phyloP scores from a whole-genome alignment of 2,113 vertebrate species.

The Sorex fumeus region DNA sequence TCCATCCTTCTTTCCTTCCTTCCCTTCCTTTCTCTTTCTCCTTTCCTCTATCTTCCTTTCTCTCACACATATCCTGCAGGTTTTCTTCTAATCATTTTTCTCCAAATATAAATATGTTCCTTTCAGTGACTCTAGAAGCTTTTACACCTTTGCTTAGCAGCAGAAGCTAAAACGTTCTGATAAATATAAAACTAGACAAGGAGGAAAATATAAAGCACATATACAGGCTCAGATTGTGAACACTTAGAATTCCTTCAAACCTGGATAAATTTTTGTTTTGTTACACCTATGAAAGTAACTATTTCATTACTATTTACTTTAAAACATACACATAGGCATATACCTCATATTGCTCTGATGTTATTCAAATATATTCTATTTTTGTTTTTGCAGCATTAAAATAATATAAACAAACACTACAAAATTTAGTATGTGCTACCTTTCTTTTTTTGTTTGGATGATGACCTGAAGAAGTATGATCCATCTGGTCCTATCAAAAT shows the following conservation, averaged over 20 bases:
- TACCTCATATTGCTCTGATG: not conserved
- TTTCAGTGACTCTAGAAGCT: not conserved
- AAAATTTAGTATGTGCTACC: constrained; percentile 88
- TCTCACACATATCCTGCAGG: not conserved
- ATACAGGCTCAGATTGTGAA: not conserved
- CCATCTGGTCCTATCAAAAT: constrained; percentile 93
- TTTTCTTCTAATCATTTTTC: constrained; percentile 27
- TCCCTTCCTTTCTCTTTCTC: not conserved
- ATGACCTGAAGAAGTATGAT: constrained; percentile 95
- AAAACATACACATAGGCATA: constrained; percentile 18
- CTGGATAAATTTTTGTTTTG: not conserved
- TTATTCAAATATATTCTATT: constrained; percentile 65
- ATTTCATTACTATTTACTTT: constrained; percentile 15
- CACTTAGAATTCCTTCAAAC: not conserved
- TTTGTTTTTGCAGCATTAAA: constrained; percentile 87
- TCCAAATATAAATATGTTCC: constrained; percentile 22
- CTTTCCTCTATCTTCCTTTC: not conserved
- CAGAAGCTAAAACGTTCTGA: constrained; percentile 43
- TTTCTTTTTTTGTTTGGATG: constrained; percentile 96
- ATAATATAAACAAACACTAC: constrained; percentile 64
- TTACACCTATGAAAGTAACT: constrained; percentile 3
- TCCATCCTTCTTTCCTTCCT: not conserved
- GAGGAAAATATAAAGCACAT: constrained; percentile 48
- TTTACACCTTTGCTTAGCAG: not conserved
- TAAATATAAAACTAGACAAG: constrained; percentile 34